Evolutionary conservation across 2,113 vertebrate genomes (phyloP).

Genomic region (Rousettus leschenaultii): DNA sequence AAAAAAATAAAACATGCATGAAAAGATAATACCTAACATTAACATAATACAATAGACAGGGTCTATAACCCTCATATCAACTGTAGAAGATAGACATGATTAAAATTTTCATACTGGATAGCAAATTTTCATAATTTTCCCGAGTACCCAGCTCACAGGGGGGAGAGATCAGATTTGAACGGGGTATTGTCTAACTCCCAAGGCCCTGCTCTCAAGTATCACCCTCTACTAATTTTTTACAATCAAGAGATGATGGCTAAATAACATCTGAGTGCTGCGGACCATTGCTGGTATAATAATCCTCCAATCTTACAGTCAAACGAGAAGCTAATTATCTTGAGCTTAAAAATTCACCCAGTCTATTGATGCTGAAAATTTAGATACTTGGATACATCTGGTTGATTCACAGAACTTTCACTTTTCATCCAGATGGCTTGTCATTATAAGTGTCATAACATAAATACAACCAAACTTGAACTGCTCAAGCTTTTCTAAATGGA

Average conservation of each 20-base stretch:
- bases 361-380: slow-evolving; percentile 12
- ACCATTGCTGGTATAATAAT: neutral
- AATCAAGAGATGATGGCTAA: neutral
- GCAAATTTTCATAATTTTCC: neutral
- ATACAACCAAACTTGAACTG: slow-evolving; percentile 16
- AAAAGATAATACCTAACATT: neutral
- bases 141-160: neutral
- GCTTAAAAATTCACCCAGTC: slow-evolving; percentile 26
- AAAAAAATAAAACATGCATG: neutral
- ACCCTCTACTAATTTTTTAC: neutral
- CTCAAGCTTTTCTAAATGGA: slow-evolving; percentile 38
- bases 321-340: slow-evolving; percentile 35
- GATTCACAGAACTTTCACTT: slow-evolving; percentile 47
- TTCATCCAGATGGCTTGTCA: slow-evolving; percentile 53
- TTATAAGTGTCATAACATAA: slow-evolving; percentile 52
- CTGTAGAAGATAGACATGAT: neutral
- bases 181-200: neutral
- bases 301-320: neutral
- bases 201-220: neutral
- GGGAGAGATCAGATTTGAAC: neutral
- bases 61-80: neutral
- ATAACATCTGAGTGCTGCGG: neutral
- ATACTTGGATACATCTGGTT: slow-evolving; percentile 59
- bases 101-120: neutral
- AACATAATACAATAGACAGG: neutral